A percentile compares a stretch with the other conserved stretches of the same genome.
phyloP scores from a whole-genome alignment of 1,140 invertebrate genomes.

The Aphelinus certus region DNA sequence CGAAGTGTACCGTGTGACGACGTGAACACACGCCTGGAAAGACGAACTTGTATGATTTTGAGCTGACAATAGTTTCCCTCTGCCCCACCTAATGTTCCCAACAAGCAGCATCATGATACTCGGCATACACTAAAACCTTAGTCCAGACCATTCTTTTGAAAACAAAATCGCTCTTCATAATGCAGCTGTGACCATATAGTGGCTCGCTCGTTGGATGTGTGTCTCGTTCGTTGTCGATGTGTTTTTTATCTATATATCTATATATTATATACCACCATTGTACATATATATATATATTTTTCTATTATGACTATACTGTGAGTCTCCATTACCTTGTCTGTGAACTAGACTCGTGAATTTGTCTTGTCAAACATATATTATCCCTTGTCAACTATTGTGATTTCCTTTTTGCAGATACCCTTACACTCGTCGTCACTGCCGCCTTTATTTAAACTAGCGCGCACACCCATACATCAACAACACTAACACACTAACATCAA shows the following conservation, averaged over 20 bases:
- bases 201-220: constrained; percentile 67
- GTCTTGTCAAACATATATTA: constrained; percentile 48
- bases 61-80: too few species aligned
- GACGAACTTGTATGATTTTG: too few species aligned
- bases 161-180: constrained; percentile 34
- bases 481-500: constrained; percentile 40
- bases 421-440: too few species aligned
- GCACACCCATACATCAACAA: constrained; percentile 42
- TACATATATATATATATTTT: constrained; percentile 56
- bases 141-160: constrained; percentile 32
- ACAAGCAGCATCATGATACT: background rate
- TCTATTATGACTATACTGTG: constrained; percentile 62
- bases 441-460: background rate
- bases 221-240: constrained; percentile 67
- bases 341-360: constrained; percentile 61
- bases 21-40: too few species aligned
- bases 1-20: too few species aligned
- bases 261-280: constrained; percentile 56
- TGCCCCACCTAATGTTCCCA: background rate
- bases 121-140: background rate
- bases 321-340: constrained; percentile 60
- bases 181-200: constrained; percentile 66
- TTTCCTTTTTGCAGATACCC: background rate
- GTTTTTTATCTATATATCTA: constrained; percentile 51
- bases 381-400: constrained; percentile 41